Evolutionary conservation across 2,113 vertebrate species (phyloP).

Genomic region (Neodontobutis hainanensis): DNA sequence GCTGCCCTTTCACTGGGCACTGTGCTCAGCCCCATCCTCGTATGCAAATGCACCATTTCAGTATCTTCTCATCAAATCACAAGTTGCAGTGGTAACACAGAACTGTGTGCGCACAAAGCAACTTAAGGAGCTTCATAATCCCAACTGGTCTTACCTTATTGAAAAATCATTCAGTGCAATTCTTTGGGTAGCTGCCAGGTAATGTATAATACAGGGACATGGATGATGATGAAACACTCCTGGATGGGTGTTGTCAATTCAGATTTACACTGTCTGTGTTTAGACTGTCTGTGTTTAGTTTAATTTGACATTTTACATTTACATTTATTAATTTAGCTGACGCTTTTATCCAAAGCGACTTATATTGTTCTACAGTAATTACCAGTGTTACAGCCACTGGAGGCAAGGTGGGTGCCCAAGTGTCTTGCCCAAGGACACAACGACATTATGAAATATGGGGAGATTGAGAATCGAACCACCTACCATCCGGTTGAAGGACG

Average conservation of each 20-base stretch:
- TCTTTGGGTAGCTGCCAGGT: slow-evolving; percentile 22
- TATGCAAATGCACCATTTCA: slow-evolving; percentile 71
- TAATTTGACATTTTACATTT: not conserved
- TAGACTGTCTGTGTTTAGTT: too few relatives aligned
- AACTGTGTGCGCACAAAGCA: slow-evolving; percentile 37
- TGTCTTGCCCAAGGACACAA: too few relatives aligned
- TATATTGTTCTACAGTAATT: too few relatives aligned
- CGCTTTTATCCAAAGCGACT: too few relatives aligned
- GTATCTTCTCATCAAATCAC: slow-evolving; percentile 50
- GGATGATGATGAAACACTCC: slow-evolving; percentile 27
- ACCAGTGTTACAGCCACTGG: too few relatives aligned
- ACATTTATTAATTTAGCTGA: too few relatives aligned
- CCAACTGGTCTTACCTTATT: slow-evolving; percentile 47
- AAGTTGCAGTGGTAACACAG: slow-evolving; percentile 13
- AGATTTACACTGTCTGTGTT: not conserved
- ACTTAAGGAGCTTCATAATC: slow-evolving; percentile 59
- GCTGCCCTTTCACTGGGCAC: slow-evolving; percentile 44
- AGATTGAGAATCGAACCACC: too few relatives aligned
- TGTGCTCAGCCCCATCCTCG: slow-evolving; percentile 44
- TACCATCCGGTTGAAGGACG: too few relatives aligned
- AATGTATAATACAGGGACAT: slow-evolving; percentile 4
- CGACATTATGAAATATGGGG: too few relatives aligned
- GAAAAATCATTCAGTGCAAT: slow-evolving; percentile 47
- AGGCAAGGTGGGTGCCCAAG: too few relatives aligned
- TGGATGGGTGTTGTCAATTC: slow-evolving; percentile 13